Conservation (phyloP, 2,113 vertebrate genomes). For the Malurus alboscapulatus region DNA sequence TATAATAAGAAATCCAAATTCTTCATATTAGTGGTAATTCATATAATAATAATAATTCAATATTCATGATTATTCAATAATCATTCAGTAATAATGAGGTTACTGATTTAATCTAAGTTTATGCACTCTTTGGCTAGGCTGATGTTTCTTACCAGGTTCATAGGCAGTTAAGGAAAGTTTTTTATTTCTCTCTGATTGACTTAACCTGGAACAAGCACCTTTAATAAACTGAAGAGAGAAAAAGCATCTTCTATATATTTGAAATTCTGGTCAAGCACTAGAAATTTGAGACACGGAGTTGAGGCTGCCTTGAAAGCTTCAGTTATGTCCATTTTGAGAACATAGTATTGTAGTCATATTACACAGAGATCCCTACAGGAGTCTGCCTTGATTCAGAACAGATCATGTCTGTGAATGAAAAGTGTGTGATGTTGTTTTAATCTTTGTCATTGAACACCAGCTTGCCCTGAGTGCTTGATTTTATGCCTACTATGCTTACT, state of each 20-base stretch:
- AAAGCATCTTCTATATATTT: neutral
- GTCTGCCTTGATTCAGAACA: neutral
- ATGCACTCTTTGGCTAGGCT: neutral
- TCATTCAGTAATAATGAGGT: neutral
- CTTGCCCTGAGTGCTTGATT: neutral
- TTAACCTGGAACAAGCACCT: neutral
- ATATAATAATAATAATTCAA: no score
- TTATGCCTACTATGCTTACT: slow-evolving; percentile 1
- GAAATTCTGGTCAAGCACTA: neutral
- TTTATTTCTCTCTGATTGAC: slow-evolving; percentile 7
- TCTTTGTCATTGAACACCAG: neutral
- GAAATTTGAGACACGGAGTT: neutral
- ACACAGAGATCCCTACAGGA: neutral
- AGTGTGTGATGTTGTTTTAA: neutral
- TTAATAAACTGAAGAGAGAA: slow-evolving; percentile 2
- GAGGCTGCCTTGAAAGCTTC: neutral
- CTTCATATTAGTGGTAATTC: neutral
- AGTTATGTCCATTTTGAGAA: neutral
- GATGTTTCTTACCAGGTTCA: slow-evolving; percentile 9
- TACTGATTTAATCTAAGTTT: slow-evolving; percentile 3
- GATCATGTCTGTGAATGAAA: slow-evolving; percentile 9
- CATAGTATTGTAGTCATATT: neutral
- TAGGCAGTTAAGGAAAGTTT: neutral
- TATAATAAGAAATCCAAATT: neutral
- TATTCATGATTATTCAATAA: no score